phyloP scores from a whole-genome alignment of 2,113 vertebrate genomes.

The Dolichotis patagonum region DNA sequence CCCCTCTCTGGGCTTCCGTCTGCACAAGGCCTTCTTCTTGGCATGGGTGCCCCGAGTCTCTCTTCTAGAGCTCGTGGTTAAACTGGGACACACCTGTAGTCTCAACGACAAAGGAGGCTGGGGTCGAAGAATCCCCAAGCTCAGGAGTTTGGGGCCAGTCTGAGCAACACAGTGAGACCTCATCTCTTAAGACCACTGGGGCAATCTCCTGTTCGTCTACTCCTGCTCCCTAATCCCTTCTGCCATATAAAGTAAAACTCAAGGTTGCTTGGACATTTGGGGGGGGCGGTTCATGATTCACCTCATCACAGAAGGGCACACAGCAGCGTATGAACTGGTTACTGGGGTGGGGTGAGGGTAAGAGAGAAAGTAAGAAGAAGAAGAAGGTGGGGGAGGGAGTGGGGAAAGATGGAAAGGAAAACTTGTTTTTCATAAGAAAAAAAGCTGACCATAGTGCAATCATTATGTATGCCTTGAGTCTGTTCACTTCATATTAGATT shows the following conservation, averaged over 20 bases:
- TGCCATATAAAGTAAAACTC: neutral
- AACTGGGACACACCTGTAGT: no score
- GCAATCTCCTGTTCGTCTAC: neutral
- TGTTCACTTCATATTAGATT: neutral
- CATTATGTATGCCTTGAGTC: neutral
- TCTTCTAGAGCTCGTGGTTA: neutral
- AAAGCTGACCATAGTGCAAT: neutral
- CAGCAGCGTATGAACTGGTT: neutral
- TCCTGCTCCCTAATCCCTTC: neutral
- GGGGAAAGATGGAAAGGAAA: neutral
- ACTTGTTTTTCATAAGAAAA: neutral
- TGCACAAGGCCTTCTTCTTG: neutral
- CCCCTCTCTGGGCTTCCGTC: neutral
- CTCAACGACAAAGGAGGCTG: neutral
- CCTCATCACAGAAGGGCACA: neutral
- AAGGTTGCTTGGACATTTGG: neutral
- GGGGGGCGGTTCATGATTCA: neutral
- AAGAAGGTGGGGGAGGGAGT: no score
- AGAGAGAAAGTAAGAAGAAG: neutral
- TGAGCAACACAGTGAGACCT: neutral
- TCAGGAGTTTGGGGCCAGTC: neutral
- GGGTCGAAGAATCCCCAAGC: neutral
- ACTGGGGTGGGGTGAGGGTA: neutral
- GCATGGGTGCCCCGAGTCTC: accelerated
- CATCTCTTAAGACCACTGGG: neutral